Base-by-base conservation (phyloP, 1,140 invertebrate genomes). In the Formica selysi region DNA sequence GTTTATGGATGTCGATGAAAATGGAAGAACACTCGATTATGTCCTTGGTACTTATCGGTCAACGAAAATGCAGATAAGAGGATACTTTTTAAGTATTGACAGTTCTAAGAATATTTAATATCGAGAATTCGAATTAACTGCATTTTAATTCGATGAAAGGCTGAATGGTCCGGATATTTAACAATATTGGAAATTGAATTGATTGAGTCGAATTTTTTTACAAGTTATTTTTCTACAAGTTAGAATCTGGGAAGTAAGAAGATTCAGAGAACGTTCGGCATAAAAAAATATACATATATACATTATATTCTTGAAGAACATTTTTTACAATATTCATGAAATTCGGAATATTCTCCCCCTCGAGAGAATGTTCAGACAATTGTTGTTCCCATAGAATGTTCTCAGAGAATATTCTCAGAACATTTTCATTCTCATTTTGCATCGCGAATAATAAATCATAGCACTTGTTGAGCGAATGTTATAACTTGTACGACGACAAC, bases 321-420 rank as follows among this genome's bases (percentile, higher is more conserved):
- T 32, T 76, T 62, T 41, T 11, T 7, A 13, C n/a, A 22, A 78
- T 36, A 65, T 51, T 78, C 16, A 48, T 19, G 36, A 68, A 32
- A 67, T 3, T 32, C 19, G 19, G 73, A n/a, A 51, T 51, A 36
- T 64, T 32, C 19, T 48, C 8, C 16, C 19, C 41, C 13, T 22
- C 7, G 29, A 38, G 62, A 36, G 41, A 22, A 38, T 54, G 36
- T 51, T 38, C 44, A 51, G 13, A 44, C 26, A 62, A 65, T 48
- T 48, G 22, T 13, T 2, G 22, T 65, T 65, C 59, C 32, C 41
- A 51, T 7, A 79, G 76, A 16, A 54, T 54, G 8, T 79, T 80
- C 64, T 57, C 76, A 68, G 44, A 13, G 32, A 80, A 80, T 80
- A 68, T 65, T 78, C 59, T 65, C 76, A 65, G 73, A 61, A 78